Base-by-base conservation (phyloP, 2,888 invertebrate species). In the Polydrusus cervinus region DNA sequence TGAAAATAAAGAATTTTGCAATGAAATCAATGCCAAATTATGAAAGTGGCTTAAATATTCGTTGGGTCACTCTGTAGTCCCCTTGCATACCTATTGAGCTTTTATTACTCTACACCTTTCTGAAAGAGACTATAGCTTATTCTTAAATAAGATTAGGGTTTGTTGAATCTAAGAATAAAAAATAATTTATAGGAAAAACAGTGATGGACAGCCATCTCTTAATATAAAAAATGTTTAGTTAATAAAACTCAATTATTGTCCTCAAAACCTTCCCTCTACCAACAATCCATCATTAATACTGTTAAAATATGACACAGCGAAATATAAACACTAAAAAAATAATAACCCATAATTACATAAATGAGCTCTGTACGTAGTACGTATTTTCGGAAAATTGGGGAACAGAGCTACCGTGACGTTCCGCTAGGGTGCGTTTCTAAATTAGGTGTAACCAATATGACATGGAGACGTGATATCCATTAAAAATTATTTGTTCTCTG, bases 381-480 rank as follows among this genome's bases (percentile, higher is more conserved):
- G n/a, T 74, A 60, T 74, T 74, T 65, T 65, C 45, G 10, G 20
- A 70, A 70, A 75, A 34, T 47, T 55, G 67, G 67, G 71, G 62
- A 40, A 51, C 51, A 69, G 62, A 73, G 73, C 73, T 76, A 72
- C 69, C 76, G 73, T 72, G 76, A 74, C 75, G 77, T 72, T 77
- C 67, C 61, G 77, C 55, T 68, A 74, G 77, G 74, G 74, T 69
- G 70, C 64, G 40, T 66, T 40, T 62, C n/a, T 62, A 77, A 75
- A 77, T 77, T 77, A 72, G 74, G 71, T 77, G 77, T 71, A 77
- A 77, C 77, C 74, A 75, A 77, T 77, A 77, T 47, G 71, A 75
- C 70, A 77, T 72, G 45, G 72, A 75, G 77, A 64, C 70, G 51
- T 57, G 65, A 67, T 67, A 61, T 77, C 71, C 73, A 77, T 73